Conservation (phyloP, 2,797 vertebrate genomes). For the Varecia variegata region DNA sequence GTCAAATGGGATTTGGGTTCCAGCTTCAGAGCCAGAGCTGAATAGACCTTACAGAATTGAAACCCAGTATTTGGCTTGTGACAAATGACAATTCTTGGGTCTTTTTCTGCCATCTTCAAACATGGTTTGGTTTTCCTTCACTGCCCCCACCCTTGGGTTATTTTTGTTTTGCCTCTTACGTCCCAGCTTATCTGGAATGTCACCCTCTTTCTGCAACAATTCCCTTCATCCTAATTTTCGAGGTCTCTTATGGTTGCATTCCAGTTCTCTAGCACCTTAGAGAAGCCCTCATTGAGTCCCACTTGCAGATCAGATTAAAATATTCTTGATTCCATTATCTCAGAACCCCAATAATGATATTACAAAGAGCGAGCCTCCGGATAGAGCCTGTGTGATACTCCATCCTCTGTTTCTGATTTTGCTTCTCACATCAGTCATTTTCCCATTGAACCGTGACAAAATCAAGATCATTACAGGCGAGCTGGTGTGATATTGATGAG, state of each 20-base stretch:
- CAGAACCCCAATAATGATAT: background rate
- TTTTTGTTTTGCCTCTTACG: background rate
- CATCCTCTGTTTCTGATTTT: constrained; percentile 35
- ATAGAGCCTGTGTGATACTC: background rate
- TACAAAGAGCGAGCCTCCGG: background rate
- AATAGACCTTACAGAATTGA: background rate
- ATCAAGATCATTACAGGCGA: constrained; percentile 38
- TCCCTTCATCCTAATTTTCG: background rate
- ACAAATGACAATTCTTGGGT: background rate
- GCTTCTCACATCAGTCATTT: constrained; percentile 50
- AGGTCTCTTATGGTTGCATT: background rate
- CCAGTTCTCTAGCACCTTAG: background rate
- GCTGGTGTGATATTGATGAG: background rate
- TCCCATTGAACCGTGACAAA: constrained; percentile 44
- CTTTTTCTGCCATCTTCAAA: constrained; percentile 30
- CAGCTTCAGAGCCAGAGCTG: constrained; percentile 5
- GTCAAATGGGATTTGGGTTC: constrained; percentile 1
- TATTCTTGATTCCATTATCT: constrained; percentile 19
- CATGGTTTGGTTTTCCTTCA: background rate
- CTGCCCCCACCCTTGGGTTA: background rate
- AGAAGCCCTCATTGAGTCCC: constrained; percentile 4
- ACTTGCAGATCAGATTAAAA: background rate
- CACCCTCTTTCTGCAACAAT: background rate
- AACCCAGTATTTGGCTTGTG: background rate
- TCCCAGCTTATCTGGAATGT: background rate